phyloP scores from a whole-genome alignment of 2,888 invertebrate genomes.

The Liposcelis brunnea region DNA sequence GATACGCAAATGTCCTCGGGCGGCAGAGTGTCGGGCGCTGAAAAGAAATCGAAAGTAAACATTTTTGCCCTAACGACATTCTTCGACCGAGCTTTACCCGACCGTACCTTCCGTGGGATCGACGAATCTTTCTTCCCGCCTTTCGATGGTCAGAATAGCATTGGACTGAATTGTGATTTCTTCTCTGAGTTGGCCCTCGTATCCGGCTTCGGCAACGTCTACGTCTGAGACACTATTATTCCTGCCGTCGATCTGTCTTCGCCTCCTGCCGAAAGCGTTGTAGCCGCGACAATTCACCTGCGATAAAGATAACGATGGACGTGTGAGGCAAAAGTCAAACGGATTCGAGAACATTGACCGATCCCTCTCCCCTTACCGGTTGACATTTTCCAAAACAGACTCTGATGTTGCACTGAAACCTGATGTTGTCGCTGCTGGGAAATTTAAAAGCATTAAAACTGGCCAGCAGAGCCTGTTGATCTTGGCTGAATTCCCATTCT shows the following conservation, averaged over 20 bases:
- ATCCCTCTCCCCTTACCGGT: conserved; percentile 41
- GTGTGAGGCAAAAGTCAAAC: too few relatives aligned
- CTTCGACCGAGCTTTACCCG: background rate
- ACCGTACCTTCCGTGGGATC: conserved; percentile 58
- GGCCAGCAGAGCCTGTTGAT: conserved; percentile 68
- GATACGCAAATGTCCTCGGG: conserved; percentile 83
- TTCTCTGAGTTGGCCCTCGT: conserved; percentile 70
- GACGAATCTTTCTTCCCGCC: conserved; percentile 59
- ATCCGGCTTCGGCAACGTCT: conserved; percentile 35
- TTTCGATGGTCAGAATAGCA: conserved; percentile 76
- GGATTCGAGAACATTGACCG: background rate
- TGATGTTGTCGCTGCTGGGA: conserved; percentile 82
- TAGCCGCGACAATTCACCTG: conserved; percentile 81
- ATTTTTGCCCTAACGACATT: too few relatives aligned
- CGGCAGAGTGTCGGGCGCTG: conserved; percentile 35
- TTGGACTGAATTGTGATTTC: conserved; percentile 87
- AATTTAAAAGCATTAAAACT: conserved; percentile 90
- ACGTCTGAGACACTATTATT: conserved; percentile 24
- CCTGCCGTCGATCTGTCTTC: conserved; percentile 30
- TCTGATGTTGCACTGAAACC: conserved; percentile 89
- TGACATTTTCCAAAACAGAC: conserved; percentile 92
- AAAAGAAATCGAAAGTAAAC: too few relatives aligned
- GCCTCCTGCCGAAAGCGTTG: conserved; percentile 74
- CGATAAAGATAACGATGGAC: conserved; percentile 15
- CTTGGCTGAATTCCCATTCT: conserved; percentile 80